Evolutionary conservation across 2,888 invertebrate genomes (phyloP).

Genomic region (Isotomurus palustris): DNA sequence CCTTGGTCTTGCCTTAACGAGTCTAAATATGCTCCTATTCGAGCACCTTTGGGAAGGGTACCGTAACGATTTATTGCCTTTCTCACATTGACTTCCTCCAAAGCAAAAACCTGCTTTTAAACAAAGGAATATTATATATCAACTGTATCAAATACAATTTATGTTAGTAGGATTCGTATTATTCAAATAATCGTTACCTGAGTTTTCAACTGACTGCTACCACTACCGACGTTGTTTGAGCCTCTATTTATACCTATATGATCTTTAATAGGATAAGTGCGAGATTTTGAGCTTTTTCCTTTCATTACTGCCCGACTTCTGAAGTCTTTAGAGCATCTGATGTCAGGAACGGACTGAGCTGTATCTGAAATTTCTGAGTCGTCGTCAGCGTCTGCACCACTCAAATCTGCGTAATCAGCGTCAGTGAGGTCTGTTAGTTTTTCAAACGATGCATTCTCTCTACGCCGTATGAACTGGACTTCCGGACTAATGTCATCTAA

Average conservation of each 20-base stretch:
- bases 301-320: slow-evolving; percentile 50
- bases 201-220: slow-evolving; percentile 30
- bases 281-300: slow-evolving; percentile 61
- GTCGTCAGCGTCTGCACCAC: slow-evolving; percentile 46
- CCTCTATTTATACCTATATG: slow-evolving; percentile 36
- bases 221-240: slow-evolving; percentile 10
- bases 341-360: slow-evolving; percentile 44
- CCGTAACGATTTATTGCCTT: slow-evolving; percentile 92
- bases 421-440: slow-evolving; percentile 44
- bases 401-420: slow-evolving; percentile 45
- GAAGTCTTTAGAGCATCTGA: slow-evolving; percentile 38
- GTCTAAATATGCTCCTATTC: slow-evolving; percentile 94
- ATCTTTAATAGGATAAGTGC: slow-evolving; percentile 59
- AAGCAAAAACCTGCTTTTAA: slow-evolving; percentile 75
- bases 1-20: slow-evolving; percentile 75
- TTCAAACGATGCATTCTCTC: slow-evolving; percentile 44
- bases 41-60: slow-evolving; percentile 91
- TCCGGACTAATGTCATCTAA: slow-evolving; percentile 37
- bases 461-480: slow-evolving; percentile 33
- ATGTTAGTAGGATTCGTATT: neutral
- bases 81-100: slow-evolving; percentile 93
- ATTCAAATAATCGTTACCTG: slow-evolving; percentile 26
- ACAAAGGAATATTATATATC: neutral
- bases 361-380: slow-evolving; percentile 45
- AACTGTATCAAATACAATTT: neutral